Conservation (phyloP, 2,888 invertebrate genomes). For the Conistra vaccinii region DNA sequence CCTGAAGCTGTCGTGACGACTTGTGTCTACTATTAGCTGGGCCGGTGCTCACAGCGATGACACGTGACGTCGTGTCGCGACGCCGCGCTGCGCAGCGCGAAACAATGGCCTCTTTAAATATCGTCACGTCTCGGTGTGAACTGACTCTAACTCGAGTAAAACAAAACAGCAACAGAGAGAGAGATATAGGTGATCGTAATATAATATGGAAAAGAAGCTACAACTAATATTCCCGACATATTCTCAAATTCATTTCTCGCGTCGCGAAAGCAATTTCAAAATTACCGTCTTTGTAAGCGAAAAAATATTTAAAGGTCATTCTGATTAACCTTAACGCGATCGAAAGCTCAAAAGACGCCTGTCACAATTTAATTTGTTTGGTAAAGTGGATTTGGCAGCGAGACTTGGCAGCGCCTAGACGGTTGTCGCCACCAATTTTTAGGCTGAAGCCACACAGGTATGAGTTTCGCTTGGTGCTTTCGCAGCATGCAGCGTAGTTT, state of each 20-base stretch:
- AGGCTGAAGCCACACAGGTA: conserved; percentile 6
- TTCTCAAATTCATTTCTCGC: neutral
- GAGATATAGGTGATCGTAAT: neutral
- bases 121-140: too few species aligned
- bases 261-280: conserved; percentile 28
- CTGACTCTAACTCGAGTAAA: neutral
- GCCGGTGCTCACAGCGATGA: too few species aligned
- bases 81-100: too few species aligned
- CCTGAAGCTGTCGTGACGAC: too few species aligned
- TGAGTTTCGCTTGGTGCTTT: neutral
- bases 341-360: conserved; percentile 34
- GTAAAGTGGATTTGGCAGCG: conserved; percentile 48
- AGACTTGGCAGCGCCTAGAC: conserved; percentile 45
- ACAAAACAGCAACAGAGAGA: neutral
- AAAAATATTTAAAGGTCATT: conserved; percentile 21
- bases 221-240: neutral
- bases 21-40: too few species aligned
- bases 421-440: conserved; percentile 31
- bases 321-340: conserved; percentile 23
- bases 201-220: neutral
- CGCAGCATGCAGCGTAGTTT: too few species aligned
- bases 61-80: too few species aligned
- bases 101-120: too few species aligned
- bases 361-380: conserved; percentile 60
- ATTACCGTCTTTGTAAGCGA: conserved; percentile 1